Evolutionary conservation across 2,888 invertebrate genomes (phyloP).

Genomic region (Scaptodrosophila latifasciaeformis): DNA sequence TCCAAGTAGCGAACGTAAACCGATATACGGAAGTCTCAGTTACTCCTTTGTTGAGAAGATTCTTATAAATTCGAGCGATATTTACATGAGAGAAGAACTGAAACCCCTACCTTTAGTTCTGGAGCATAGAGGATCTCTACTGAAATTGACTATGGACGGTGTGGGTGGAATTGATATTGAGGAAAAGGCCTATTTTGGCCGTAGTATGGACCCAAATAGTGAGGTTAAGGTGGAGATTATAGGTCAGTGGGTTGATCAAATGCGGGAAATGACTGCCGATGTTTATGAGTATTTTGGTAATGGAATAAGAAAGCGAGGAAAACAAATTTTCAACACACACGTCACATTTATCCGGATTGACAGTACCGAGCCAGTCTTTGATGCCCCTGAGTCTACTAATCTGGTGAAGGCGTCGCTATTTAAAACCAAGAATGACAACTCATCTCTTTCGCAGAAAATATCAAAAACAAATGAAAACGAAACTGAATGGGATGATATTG

Average conservation of each 20-base stretch:
- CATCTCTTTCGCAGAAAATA: background rate
- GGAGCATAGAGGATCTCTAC: constrained; percentile 61
- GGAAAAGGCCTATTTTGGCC: constrained; percentile 68
- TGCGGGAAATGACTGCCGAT: constrained; percentile 61
- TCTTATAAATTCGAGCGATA: constrained; percentile 49
- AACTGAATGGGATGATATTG: constrained; percentile 42
- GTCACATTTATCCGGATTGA: constrained; percentile 63
- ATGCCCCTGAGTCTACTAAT: constrained; percentile 54
- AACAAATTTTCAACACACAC: constrained; percentile 44
- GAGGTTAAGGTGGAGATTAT: constrained; percentile 66
- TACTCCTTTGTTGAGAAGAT: constrained; percentile 69
- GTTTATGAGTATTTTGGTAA: constrained; percentile 69
- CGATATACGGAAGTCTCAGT: constrained; percentile 66
- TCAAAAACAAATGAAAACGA: background rate
- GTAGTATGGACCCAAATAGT: constrained; percentile 62
- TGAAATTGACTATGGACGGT: constrained; percentile 61
- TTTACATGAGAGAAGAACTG: constrained; percentile 39
- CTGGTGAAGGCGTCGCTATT: constrained; percentile 48
- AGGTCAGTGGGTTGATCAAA: constrained; percentile 70
- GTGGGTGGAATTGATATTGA: constrained; percentile 61
- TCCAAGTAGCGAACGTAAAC: constrained; percentile 57
- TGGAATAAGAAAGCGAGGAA: constrained; percentile 58
- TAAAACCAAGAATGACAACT: constrained; percentile 23
- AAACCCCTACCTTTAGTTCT: constrained; percentile 58
- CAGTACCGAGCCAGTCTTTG: constrained; percentile 67